Evolutionary conservation across 2,113 vertebrate genomes (phyloP), one percentile per base, ranked within the genome.

Genomic region (Chionomys nivalis): DNA sequence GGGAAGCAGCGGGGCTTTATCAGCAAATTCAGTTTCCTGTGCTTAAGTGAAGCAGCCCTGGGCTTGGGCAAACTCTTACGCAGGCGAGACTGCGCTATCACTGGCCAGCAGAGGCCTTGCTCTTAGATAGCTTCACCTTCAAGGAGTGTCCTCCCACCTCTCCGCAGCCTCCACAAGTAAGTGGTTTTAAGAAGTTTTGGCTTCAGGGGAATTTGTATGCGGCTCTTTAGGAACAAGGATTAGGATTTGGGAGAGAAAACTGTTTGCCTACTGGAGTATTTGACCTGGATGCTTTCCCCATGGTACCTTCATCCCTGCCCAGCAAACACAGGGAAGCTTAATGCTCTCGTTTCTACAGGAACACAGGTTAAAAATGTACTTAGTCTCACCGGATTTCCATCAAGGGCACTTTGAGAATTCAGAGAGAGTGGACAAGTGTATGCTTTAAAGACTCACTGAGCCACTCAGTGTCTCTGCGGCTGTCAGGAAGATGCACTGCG

Each of bases 321-420:
- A n/a, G 75, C 21, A 55, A 79, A 36, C 66, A 55, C 36, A 24
- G 82, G 49, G 28, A 87, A 19, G 79, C 79, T 47, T 86, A 97
- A 58, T 24, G 36, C 52, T 58, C 7, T 3, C 7, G 2, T 73
- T 52, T 89, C 75, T 65, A 66, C 61, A 65, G 88, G 97, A 93
- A 68, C 73, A 26, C n/a, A 52, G 44, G 85, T 75, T 89, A 91
- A 94, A 95, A 97, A 96, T 93, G 61, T 70, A 26, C 47, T 97
- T 89, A 75, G 65, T 90, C 65, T n/a, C 81, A 70, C 47, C 58
- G 89, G 88, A 52, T 79, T 94, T 96, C 88, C 76, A 87, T 96
- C 90, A 97, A 96, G 88, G 86, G 77, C 81, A 92, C 88, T 97
- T 83, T 89, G 89, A 95, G 94, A 93, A 94, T 92, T 97, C 94